Evolutionary conservation across 2,113 vertebrate species (phyloP).

Genomic region (Ameiurus melas): DNA sequence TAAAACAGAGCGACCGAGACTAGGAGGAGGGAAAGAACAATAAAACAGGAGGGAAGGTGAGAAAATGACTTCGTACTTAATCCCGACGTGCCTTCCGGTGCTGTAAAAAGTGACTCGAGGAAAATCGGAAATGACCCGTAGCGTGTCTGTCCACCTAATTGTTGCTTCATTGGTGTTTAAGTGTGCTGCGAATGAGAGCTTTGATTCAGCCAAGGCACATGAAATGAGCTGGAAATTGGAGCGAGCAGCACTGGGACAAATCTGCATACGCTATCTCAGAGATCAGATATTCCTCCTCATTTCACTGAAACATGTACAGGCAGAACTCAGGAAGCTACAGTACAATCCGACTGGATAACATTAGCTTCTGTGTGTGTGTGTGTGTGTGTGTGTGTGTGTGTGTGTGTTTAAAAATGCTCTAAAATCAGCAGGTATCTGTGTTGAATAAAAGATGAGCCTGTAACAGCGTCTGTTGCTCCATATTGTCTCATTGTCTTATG

Average conservation of each 20-base stretch:
- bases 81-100: not conserved
- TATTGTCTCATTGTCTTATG: constrained; percentile 28
- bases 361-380: constrained; percentile 15
- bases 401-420: constrained; percentile 20
- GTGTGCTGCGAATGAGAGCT: constrained; percentile 33
- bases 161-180: constrained; percentile 46
- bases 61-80: not conserved
- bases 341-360: constrained; percentile 45
- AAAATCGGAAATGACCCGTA: constrained; percentile 30
- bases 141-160: constrained; percentile 31
- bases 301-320: not conserved
- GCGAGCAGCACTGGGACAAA: constrained; percentile 10
- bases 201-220: constrained; percentile 20
- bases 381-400: not conserved
- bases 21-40: not conserved
- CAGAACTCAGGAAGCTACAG: constrained; percentile 32
- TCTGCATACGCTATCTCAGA: not conserved
- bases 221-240: constrained; percentile 41
- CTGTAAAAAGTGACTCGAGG: constrained; percentile 9
- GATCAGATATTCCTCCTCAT: not conserved
- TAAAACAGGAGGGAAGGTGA: not conserved
- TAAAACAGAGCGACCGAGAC: not conserved
- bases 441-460: constrained; percentile 55
- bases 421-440: constrained; percentile 45
- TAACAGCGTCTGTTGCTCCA: constrained; percentile 37